Conservation (phyloP, 2,797 vertebrate genomes). For the Siniperca scherzeri region DNA sequence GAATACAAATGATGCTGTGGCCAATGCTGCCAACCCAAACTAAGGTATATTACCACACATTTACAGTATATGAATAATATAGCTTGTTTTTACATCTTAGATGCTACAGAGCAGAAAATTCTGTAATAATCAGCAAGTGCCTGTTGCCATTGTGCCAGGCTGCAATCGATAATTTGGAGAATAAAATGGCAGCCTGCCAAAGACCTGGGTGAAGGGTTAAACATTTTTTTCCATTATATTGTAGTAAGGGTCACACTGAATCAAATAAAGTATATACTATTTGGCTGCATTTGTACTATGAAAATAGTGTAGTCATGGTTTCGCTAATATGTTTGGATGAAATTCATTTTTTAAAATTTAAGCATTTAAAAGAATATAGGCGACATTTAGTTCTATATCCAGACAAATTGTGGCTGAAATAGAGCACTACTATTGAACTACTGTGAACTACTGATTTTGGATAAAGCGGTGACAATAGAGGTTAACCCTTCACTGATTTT, state of each 20-base stretch:
- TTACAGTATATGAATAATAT: background rate
- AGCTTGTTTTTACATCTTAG: conserved; percentile 7
- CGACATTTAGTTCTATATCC: background rate
- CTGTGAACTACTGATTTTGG: conserved; percentile 17
- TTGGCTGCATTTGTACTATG: background rate
- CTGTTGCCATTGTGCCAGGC: conserved; percentile 12
- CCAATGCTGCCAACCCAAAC: conserved; percentile 18
- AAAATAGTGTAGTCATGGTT: background rate
- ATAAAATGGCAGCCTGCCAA: conserved; percentile 58
- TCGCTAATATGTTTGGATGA: background rate
- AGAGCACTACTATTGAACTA: too few species aligned
- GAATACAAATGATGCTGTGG: conserved; percentile 55
- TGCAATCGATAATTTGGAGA: conserved; percentile 35
- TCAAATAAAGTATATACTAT: background rate
- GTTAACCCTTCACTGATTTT: conserved; percentile 49
- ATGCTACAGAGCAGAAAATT: conserved; percentile 28
- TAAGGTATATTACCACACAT: conserved; percentile 10
- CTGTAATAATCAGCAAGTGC: background rate
- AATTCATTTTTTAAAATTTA: conserved; percentile 4
- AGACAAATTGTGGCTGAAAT: background rate
- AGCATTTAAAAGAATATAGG: background rate
- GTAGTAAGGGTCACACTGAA: conserved; percentile 1
- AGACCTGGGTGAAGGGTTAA: conserved; percentile 31
- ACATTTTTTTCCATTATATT: background rate
- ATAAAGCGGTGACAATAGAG: conserved; percentile 50